Conservation (phyloP, 2,797 vertebrate genomes). For the Acanthornis magna region DNA sequence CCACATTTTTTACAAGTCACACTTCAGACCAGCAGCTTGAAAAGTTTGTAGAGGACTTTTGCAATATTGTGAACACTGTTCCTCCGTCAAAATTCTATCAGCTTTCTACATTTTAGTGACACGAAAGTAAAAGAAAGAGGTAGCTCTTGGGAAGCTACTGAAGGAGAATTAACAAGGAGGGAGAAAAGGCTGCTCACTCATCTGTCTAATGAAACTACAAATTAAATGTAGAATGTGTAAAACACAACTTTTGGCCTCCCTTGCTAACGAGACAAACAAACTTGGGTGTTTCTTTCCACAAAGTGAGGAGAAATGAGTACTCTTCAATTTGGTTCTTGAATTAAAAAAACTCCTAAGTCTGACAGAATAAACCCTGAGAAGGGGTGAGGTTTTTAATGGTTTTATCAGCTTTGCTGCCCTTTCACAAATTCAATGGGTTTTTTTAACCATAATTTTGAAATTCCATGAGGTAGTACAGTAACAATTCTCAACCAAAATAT, state of each 20-base stretch:
- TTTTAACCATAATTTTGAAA: not conserved
- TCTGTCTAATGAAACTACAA: not conserved
- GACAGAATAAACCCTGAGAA: not conserved
- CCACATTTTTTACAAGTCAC: rapidly evolving
- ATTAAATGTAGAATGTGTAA: not conserved
- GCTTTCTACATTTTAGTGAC: not conserved
- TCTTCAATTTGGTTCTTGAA: not conserved
- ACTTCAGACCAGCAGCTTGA: not conserved
- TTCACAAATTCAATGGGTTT: not conserved
- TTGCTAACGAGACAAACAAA: not conserved
- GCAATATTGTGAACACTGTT: not conserved
- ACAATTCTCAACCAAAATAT: not conserved
- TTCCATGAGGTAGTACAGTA: not conserved
- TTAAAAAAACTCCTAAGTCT: not conserved
- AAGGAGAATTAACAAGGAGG: not conserved
- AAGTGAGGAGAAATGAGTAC: not conserved
- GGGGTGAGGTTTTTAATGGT: rapidly evolving
- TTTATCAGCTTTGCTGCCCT: not conserved
- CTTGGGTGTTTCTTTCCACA: not conserved
- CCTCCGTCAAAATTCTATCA: not conserved
- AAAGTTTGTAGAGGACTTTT: not conserved
- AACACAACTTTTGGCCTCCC: not conserved
- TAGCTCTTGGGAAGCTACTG: not conserved
- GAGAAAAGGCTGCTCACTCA: not conserved
- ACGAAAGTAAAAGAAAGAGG: not conserved